A percentile compares a stretch with the other conserved stretches of the same genome.
These are phyloP conservation scores for Cairina moschata DNA, from an alignment of 2,113 vertebrate genomes.

Conservation along the genomic window DNA sequence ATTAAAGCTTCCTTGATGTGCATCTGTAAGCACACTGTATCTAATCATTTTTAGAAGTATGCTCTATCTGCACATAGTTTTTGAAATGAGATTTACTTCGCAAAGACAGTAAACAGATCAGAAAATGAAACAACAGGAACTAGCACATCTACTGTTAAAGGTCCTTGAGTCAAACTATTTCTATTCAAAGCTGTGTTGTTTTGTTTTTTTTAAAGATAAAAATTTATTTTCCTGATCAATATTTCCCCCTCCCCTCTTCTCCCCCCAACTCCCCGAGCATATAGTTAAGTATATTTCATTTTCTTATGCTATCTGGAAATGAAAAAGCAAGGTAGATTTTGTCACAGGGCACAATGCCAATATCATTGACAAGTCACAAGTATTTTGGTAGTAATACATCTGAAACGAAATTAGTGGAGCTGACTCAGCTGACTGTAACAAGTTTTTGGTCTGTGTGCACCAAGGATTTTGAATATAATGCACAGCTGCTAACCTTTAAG, in stretches of 20 bases:
- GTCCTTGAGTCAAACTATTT: background rate
- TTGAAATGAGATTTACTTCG: background rate
- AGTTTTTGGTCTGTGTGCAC: background rate
- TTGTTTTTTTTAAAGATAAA: background rate
- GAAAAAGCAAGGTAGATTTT: background rate
- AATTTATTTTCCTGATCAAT: too few relatives aligned
- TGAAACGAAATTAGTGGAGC: background rate
- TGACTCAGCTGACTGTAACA: background rate
- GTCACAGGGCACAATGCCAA: too few relatives aligned
- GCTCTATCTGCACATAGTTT: background rate
- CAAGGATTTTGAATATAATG: background rate
- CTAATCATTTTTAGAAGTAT: background rate
- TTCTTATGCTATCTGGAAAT: background rate
- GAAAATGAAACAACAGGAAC: background rate
- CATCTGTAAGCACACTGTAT: background rate
- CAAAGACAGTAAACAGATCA: background rate
- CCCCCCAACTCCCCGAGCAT: too few relatives aligned
- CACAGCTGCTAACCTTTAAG: background rate
- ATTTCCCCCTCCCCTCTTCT: too few relatives aligned
- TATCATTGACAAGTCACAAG: background rate
- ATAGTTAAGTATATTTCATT: background rate
- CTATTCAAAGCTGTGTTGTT: background rate
- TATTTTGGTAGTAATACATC: background rate
- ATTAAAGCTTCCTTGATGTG: background rate
- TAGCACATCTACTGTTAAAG: background rate